Percentiles rank a stretch among this genome's conserved stretches.
These are phyloP conservation scores for Hyposmocoma kahamanoa DNA, from an alignment of 1,140 invertebrate genomes.

Conservation along the genomic window DNA sequence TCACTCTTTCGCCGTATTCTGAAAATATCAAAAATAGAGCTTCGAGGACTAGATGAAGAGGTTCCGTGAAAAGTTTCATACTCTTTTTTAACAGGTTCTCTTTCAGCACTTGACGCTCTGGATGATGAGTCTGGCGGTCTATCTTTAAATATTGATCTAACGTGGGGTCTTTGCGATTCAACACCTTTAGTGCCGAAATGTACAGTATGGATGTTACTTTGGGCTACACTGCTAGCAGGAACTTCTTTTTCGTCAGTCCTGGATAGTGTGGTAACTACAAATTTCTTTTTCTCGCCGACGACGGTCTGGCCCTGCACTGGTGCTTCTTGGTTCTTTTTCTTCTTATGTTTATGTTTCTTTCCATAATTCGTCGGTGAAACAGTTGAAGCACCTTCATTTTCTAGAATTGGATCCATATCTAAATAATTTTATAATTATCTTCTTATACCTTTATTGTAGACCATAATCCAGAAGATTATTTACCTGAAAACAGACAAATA, in stretches of 20 bases:
- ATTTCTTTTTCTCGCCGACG: slow-evolving; percentile 54
- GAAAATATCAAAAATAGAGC: slow-evolving; percentile 70
- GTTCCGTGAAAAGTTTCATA: slow-evolving; percentile 70
- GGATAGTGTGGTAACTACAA: slow-evolving; percentile 58
- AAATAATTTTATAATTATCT: slow-evolving; percentile 24
- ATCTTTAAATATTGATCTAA: slow-evolving; percentile 62
- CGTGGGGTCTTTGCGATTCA: slow-evolving; percentile 61
- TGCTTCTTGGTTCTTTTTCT: slow-evolving; percentile 51
- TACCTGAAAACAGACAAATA: no score
- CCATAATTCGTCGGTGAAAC: slow-evolving; percentile 53
- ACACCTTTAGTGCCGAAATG: slow-evolving; percentile 65
- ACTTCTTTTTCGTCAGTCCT: slow-evolving; percentile 40
- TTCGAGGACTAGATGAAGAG: slow-evolving; percentile 58
- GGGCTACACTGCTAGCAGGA: slow-evolving; percentile 34
- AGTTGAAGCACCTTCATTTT: slow-evolving; percentile 60
- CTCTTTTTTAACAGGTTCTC: slow-evolving; percentile 52
- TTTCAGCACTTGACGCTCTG: slow-evolving; percentile 54
- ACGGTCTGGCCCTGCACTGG: slow-evolving; percentile 53
- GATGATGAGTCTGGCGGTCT: slow-evolving; percentile 36
- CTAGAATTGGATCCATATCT: slow-evolving; percentile 66
- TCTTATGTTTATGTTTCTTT: slow-evolving; percentile 57
- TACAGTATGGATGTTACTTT: slow-evolving; percentile 60
- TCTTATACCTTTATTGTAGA: slow-evolving; percentile 37
- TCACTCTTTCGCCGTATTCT: slow-evolving; percentile 66
- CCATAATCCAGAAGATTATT: slow-evolving; percentile 41